Percentiles rank a stretch among this genome's conserved stretches.
Conservation (phyloP, 2,113 vertebrate species). For the Pseudois nayaur region DNA sequence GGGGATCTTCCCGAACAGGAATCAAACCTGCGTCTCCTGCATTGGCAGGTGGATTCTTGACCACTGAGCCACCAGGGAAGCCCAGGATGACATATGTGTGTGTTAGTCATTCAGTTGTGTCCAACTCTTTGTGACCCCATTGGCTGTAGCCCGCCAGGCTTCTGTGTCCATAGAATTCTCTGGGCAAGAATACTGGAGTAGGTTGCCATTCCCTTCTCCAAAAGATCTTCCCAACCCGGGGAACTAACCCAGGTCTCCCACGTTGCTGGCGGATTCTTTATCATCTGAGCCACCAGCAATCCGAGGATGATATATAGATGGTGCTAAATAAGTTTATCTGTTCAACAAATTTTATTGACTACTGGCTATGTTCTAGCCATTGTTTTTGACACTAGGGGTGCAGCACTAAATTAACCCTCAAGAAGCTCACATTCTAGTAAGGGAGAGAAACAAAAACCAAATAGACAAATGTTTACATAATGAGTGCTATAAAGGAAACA, state of each 20-base stretch:
- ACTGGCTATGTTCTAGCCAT: background rate
- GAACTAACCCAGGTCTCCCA: background rate
- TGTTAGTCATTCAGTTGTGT: background rate
- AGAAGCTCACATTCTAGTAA: background rate
- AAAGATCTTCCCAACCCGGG: background rate
- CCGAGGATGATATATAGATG: background rate
- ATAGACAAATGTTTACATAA: background rate
- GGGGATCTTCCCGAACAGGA: background rate
- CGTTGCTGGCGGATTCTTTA: accelerated
- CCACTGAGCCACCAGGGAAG: background rate
- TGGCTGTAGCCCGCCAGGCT: background rate
- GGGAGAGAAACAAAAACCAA: background rate
- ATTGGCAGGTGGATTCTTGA: background rate
- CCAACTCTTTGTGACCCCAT: background rate
- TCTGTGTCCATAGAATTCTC: background rate
- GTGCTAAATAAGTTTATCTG: background rate
- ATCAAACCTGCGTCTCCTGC: background rate
- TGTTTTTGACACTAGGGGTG: background rate
- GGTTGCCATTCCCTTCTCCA: background rate
- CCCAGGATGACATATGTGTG: background rate
- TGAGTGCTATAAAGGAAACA: background rate
- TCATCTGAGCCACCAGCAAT: background rate
- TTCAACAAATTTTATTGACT: background rate
- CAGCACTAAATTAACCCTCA: background rate
- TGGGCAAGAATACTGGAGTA: background rate